Percentiles rank a stretch among this genome's conserved stretches.
Conservation (phyloP, 2,888 invertebrate genomes). For the Melieria omissa region DNA sequence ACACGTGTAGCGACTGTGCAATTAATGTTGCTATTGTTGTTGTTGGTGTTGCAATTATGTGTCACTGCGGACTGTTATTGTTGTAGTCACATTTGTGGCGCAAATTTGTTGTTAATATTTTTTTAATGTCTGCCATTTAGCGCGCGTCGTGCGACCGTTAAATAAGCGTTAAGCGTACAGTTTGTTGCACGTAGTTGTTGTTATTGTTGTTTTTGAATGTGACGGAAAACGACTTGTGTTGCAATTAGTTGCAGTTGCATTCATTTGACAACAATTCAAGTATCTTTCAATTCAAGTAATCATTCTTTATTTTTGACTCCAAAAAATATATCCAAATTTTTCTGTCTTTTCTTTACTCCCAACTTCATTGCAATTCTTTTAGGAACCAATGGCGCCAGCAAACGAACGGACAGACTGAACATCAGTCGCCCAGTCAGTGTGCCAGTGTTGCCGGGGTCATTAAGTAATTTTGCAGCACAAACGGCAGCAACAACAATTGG, state of each 20-base stretch:
- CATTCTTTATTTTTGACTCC: too few relatives aligned
- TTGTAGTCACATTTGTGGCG: constrained; percentile 29
- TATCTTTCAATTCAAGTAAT: not conserved
- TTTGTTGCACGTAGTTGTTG: not conserved
- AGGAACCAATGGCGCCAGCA: too few relatives aligned
- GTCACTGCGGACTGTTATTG: not conserved
- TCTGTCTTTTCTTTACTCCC: too few relatives aligned
- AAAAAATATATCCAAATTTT: too few relatives aligned
- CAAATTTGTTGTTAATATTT: constrained; percentile 30
- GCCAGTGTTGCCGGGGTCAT: not conserved
- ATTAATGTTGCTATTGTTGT: not conserved
- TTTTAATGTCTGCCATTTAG: constrained; percentile 31
- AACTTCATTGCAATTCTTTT: too few relatives aligned
- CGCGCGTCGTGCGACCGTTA: not conserved
- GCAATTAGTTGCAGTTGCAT: too few relatives aligned
- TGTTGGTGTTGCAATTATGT: not conserved
- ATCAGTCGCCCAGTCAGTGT: too few relatives aligned
- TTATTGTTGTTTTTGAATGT: not conserved
- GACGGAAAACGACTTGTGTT: not conserved
- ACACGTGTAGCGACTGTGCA: not conserved
- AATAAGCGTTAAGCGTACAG: not conserved
- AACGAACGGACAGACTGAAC: too few relatives aligned
- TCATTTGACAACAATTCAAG: not conserved
- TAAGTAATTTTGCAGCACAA: constrained; percentile 24
- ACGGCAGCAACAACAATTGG: constrained; percentile 3